A percentile compares a stretch with the other conserved stretches of the same genome.
These are phyloP conservation scores for Hyppa rectilinea DNA, from an alignment of 2,888 invertebrate genomes.

Conservation along the genomic window DNA sequence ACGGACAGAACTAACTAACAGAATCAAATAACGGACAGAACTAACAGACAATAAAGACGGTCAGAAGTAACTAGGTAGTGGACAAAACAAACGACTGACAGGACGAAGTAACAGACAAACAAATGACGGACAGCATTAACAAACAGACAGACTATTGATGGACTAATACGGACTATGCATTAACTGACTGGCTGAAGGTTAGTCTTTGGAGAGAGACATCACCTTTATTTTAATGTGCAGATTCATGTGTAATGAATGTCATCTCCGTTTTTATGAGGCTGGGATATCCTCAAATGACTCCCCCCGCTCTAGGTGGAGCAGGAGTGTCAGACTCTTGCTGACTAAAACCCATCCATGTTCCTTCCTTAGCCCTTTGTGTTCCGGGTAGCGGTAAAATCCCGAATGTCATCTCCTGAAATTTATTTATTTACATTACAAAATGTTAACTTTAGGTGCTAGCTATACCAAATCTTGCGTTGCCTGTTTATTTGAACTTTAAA, in stretches of 20 bases:
- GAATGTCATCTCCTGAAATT: conserved; percentile 10
- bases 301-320: too few relatives aligned
- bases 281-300: too few relatives aligned
- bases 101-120: background rate
- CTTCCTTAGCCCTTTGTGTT: too few relatives aligned
- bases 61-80: background rate
- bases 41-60: background rate
- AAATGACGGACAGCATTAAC: background rate
- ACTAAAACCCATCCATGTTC: too few relatives aligned
- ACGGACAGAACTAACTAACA: background rate
- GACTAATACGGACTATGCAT: too few relatives aligned
- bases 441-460: conserved; percentile 53
- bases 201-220: background rate
- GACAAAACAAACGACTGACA: background rate
- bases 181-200: background rate
- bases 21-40: background rate
- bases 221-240: background rate
- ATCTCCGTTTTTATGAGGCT: too few relatives aligned
- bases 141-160: too few relatives aligned
- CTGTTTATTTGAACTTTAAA: conserved; percentile 58
- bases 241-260: background rate
- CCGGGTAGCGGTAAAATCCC: too few relatives aligned
- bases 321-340: too few relatives aligned
- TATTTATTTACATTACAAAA: conserved; percentile 7
- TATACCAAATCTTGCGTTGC: conserved; percentile 48